Percentiles rank a stretch among this genome's conserved stretches.
These are phyloP conservation scores for Rhodeus uyekii DNA, from an alignment of 2,797 vertebrate genomes.

Conservation along the genomic window DNA sequence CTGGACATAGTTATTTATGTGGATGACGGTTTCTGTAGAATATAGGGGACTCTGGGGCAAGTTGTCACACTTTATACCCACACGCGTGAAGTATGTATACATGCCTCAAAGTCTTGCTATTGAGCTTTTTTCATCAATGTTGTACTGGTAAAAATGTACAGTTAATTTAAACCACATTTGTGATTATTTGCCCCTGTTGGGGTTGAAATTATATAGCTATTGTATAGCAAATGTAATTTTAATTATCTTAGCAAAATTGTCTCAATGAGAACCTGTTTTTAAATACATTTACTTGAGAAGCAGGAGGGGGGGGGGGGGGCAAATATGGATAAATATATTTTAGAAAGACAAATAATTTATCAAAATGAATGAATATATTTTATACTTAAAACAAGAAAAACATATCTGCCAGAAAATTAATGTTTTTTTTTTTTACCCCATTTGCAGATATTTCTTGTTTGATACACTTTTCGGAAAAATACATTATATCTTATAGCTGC, in stretches of 20 bases:
- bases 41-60: not conserved
- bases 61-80: not conserved
- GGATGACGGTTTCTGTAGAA: not conserved
- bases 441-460: too few relatives aligned
- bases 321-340: not conserved
- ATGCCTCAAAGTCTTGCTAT: not conserved
- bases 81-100: not conserved
- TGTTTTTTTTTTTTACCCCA: too few relatives aligned
- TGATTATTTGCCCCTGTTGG: not conserved
- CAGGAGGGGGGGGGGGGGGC: too few relatives aligned
- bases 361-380: not conserved
- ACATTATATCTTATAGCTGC: too few relatives aligned
- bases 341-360: not conserved
- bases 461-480: not conserved
- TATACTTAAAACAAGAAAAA: slow-evolving; percentile 1
- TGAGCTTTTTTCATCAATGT: not conserved
- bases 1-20: not conserved
- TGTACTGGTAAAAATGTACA: not conserved
- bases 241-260: not conserved
- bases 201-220: not conserved
- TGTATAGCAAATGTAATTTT: too few relatives aligned
- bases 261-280: not conserved
- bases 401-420: too few relatives aligned
- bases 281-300: not conserved
- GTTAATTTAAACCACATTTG: slow-evolving; percentile 19